These are phyloP conservation scores for Littorina saxatilis DNA, from an alignment of 1,140 invertebrate species.

Conservation along the genomic window DNA sequence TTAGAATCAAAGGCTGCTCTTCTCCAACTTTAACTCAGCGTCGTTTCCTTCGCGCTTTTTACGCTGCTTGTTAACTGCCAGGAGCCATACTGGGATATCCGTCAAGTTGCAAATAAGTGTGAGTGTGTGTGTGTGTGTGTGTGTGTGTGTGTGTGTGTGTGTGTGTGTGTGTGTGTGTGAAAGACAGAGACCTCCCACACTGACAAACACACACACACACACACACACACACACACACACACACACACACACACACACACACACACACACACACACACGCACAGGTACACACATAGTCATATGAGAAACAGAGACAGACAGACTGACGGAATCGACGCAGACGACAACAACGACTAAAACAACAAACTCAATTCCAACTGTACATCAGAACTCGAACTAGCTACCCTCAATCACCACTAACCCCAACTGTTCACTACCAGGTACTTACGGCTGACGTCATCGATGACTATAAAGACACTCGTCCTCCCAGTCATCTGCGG, in stretches of 20 bases:
- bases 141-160: neutral
- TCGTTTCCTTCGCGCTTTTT: too few species aligned
- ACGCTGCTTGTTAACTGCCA: too few species aligned
- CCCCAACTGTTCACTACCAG: neutral
- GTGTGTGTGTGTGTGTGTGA: neutral
- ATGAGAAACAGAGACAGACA: neutral
- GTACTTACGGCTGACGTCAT: slow-evolving; percentile 54
- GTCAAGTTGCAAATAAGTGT: too few species aligned
- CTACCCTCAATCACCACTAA: neutral
- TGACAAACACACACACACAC: neutral
- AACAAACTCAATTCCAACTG: neutral
- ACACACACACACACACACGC: neutral
- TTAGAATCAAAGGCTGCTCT: too few species aligned
- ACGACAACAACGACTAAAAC: too few species aligned
- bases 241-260: neutral
- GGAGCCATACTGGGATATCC: too few species aligned
- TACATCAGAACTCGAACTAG: neutral
- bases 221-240: neutral
- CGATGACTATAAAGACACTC: slow-evolving; percentile 42
- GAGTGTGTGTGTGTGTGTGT: neutral
- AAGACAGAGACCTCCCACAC: neutral
- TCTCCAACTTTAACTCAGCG: too few species aligned
- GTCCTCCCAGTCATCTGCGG: slow-evolving; percentile 47
- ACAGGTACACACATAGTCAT: neutral
- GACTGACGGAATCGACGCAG: too few species aligned